phyloP scores from a whole-genome alignment of 2,113 vertebrate genomes.

The Pachypanchax playfairii region DNA sequence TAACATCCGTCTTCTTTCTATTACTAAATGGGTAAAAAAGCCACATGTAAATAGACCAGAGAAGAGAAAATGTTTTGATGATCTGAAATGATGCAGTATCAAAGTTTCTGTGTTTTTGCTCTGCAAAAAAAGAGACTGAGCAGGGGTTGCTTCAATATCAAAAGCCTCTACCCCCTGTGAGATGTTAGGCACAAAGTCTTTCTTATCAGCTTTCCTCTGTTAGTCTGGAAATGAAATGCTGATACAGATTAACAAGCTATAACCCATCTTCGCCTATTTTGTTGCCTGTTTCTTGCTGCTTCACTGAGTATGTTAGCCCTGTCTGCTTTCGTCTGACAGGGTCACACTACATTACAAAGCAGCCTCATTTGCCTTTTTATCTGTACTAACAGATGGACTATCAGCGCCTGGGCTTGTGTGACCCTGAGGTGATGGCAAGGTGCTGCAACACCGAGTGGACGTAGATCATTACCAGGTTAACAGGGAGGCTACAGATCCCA shows the following conservation, averaged over 20 bases:
- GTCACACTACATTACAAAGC: slow-evolving; percentile 70
- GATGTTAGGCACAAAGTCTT: slow-evolving; percentile 62
- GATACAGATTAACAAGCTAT: slow-evolving; percentile 75
- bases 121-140: slow-evolving; percentile 49
- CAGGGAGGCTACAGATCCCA: slow-evolving; percentile 49
- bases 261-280: slow-evolving; percentile 60
- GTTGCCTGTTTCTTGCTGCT: slow-evolving; percentile 57
- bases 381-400: slow-evolving; percentile 75
- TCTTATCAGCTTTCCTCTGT: slow-evolving; percentile 66
- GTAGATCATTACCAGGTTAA: slow-evolving; percentile 75
- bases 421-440: slow-evolving; percentile 73
- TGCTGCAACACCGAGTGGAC: slow-evolving; percentile 66
- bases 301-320: slow-evolving; percentile 50
- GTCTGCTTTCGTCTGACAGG: slow-evolving; percentile 60
- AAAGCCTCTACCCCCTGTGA: slow-evolving; percentile 56
- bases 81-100: slow-evolving; percentile 66
- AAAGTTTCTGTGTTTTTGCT: slow-evolving; percentile 59
- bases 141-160: slow-evolving; percentile 70
- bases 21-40: slow-evolving; percentile 60
- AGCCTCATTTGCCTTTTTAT: slow-evolving; percentile 75
- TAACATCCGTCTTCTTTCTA: slow-evolving; percentile 40
- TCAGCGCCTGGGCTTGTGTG: slow-evolving; percentile 62
- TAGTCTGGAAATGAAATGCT: slow-evolving; percentile 70
- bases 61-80: slow-evolving; percentile 59
- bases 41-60: slow-evolving; percentile 45